Conservation (phyloP, 2,113 vertebrate species). For the Varanus komodoensis region DNA sequence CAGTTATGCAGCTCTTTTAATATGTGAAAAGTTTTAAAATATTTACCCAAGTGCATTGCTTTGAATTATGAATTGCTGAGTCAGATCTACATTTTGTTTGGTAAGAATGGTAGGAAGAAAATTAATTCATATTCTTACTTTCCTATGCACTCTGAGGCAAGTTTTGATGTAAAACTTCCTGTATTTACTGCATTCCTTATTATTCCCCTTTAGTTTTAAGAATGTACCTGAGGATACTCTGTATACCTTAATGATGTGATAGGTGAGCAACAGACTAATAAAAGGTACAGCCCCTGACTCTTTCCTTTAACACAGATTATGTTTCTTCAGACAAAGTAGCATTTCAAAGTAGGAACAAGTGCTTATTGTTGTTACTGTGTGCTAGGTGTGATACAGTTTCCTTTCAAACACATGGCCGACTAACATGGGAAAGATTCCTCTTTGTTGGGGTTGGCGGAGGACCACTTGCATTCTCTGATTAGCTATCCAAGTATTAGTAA, state of each 20-base stretch:
- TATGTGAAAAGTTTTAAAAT: neutral
- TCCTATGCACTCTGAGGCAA: neutral
- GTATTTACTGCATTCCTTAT: neutral
- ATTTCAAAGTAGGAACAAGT: neutral
- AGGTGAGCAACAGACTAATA: neutral
- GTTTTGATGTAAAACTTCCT: neutral
- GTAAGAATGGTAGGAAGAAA: neutral
- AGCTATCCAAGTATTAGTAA: neutral
- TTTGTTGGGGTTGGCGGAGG: neutral
- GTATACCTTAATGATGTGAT: neutral
- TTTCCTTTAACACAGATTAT: neutral
- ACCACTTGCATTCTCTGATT: neutral
- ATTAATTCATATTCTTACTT: neutral
- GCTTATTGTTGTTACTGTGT: neutral
- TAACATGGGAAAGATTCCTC: neutral
- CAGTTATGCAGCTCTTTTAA: neutral
- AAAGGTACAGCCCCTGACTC: neutral
- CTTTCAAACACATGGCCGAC: neutral
- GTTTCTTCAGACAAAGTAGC: neutral
- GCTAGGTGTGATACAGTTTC: no score
- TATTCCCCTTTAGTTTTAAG: neutral
- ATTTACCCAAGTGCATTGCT: neutral
- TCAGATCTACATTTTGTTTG: neutral
- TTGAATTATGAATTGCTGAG: neutral
- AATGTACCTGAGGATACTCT: neutral